These are phyloP conservation scores for Geococcyx californianus DNA, from an alignment of 2,113 vertebrate genomes.

Conservation along the genomic window DNA sequence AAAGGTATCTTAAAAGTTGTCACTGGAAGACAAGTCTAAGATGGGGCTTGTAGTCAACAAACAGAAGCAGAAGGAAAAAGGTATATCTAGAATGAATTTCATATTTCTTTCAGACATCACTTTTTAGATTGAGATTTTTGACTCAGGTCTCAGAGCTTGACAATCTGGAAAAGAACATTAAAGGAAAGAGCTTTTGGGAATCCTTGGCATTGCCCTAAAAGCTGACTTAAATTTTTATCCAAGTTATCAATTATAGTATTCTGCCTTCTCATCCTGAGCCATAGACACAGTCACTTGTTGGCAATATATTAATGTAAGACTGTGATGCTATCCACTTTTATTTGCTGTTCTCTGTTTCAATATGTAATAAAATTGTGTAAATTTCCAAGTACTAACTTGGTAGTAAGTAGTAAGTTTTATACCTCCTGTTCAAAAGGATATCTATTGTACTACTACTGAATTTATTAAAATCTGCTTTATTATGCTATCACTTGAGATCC, in stretches of 20 bases:
- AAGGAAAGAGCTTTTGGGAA: not conserved
- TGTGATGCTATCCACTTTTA: not conserved
- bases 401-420: not conserved
- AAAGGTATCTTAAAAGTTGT: not conserved
- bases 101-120: not conserved
- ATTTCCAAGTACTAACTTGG: not conserved
- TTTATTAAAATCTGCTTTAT: not conserved
- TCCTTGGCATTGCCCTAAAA: not conserved
- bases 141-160: not conserved
- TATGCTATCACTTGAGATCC: not conserved
- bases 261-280: not conserved
- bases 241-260: accelerated
- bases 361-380: not conserved
- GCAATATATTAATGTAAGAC: not conserved
- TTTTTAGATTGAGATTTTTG: not conserved
- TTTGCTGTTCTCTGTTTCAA: not conserved
- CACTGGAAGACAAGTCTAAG: not conserved
- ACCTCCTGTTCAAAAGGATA: not conserved
- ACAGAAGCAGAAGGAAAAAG: not conserved
- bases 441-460: not conserved
- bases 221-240: not conserved
- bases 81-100: not conserved
- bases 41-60: not conserved
- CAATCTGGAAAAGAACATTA: not conserved
- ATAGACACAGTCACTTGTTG: not conserved